phyloP scores from a whole-genome alignment of 2,888 invertebrate genomes.

The Athalia rosae region DNA sequence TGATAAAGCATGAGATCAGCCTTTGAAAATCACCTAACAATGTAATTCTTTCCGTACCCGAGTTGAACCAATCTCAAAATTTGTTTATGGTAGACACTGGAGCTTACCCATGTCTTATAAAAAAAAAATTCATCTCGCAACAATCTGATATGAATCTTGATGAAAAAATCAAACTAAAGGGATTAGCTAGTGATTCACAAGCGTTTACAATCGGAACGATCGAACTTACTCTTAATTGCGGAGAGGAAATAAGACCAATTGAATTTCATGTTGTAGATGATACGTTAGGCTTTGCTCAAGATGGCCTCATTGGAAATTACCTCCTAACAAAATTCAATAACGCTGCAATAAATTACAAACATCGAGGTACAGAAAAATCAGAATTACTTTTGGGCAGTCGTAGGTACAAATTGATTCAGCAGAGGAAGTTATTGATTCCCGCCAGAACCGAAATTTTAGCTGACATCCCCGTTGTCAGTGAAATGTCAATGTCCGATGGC shows the following conservation, averaged over 20 bases:
- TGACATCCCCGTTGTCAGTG: neutral
- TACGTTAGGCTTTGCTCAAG: neutral
- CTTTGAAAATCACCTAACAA: neutral
- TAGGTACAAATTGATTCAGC: neutral
- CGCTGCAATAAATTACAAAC: neutral
- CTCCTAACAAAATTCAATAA: slow-evolving; percentile 6
- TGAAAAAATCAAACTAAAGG: too few species aligned
- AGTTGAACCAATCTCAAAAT: slow-evolving; percentile 3
- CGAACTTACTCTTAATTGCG: too few species aligned
- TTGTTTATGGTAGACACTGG: neutral
- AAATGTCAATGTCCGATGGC: too few species aligned
- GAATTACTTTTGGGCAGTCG: neutral
- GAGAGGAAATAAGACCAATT: neutral
- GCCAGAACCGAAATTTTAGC: slow-evolving; percentile 8
- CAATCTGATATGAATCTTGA: too few species aligned
- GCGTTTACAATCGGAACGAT: too few species aligned
- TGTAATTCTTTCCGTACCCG: slow-evolving; percentile 10
- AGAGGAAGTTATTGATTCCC: neutral
- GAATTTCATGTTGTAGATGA: neutral
- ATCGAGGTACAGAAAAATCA: neutral
- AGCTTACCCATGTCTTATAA: neutral
- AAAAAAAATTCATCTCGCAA: too few species aligned
- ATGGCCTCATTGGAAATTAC: neutral
- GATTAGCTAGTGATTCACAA: too few species aligned
- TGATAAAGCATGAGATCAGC: neutral